Evolutionary conservation across 1,140 invertebrate genomes (phyloP), one percentile per base, ranked within the genome.

Genomic region (Apis dorsata): DNA sequence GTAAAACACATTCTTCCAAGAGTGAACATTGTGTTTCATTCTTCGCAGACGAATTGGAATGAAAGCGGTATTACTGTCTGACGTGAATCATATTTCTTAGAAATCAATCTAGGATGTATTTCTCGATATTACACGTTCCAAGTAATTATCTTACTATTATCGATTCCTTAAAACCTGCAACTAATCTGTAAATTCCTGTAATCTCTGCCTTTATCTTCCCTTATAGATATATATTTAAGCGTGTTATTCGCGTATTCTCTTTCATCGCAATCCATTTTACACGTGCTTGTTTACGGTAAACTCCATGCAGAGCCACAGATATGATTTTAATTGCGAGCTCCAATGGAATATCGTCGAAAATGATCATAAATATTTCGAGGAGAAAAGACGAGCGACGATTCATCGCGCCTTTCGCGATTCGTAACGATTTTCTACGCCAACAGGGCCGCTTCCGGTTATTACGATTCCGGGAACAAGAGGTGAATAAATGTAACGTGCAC

Each of bases 391-490:
- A 19, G 12, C 63, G 19, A 62, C 49, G 81, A 65, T 21, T 55
- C 28, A 17, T 28, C 44, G 49, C 17, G n/a, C 34, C 2, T 34
- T 34, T 34, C 28, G 59, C 49, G 75, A 65, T 49, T 51, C 60
- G 59, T 71, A 83, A 79, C 69, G 73, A 86, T 84, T 87, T 81
- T 62, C 83, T 84, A 10, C 63, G 60, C 53, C 81, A 15, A 66
- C 65, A 24, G 57, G 62, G 68, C 17, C 70, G 57, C 71, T 81
- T 62, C 73, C 83, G 76, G 74, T 77, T 72, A 83, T 81, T 70
- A 79, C 73, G 78, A 85, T 89, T 86, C 76, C 76, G 51, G 44
- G 85, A 80, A 87, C 63, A 24, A 86, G 72, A 73, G 77, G 68
- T 59, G 68, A 70, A 66, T 81, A 80, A 85, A 74, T 71, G 62